Evolutionary conservation across 2,113 vertebrate species (phyloP).

Genomic region (Embiotoca jacksoni): DNA sequence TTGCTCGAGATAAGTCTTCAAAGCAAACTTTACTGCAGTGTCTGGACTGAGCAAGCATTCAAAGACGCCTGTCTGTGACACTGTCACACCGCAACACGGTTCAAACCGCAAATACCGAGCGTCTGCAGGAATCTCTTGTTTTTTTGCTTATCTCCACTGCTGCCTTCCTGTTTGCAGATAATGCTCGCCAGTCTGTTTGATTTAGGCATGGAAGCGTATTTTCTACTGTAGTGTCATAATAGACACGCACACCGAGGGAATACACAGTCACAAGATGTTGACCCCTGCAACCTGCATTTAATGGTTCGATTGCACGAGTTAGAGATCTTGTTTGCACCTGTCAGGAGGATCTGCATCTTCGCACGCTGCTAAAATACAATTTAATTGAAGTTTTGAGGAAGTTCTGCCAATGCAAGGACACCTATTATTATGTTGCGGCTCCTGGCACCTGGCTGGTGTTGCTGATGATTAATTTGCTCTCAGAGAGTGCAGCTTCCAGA

Average conservation of each 20-base stretch:
- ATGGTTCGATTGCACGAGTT: neutral
- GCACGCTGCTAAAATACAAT: neutral
- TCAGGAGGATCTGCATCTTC: neutral
- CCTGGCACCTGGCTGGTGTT: neutral
- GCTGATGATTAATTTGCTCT: slow-evolving; percentile 12
- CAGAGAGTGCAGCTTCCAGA: neutral
- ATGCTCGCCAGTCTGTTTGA: slow-evolving; percentile 4
- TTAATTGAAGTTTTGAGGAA: neutral
- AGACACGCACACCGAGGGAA: neutral
- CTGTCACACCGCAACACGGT: neutral
- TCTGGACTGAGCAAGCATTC: slow-evolving; percentile 40
- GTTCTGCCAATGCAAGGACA: neutral
- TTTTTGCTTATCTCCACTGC: neutral
- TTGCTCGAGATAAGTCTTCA: slow-evolving; percentile 58
- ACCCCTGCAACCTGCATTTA: neutral
- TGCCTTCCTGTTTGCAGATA: slow-evolving; percentile 3
- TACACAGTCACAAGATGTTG: accelerated
- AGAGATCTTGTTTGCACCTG: neutral
- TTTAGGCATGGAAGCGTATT: neutral
- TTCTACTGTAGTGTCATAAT: neutral
- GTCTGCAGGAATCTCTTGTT: neutral
- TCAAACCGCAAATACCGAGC: slow-evolving; percentile 7
- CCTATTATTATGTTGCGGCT: neutral
- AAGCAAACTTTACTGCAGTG: slow-evolving; percentile 35
- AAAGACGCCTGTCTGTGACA: slow-evolving; percentile 10